These are phyloP conservation scores for Cyclura pinguis DNA, from an alignment of 2,797 vertebrate species.

Conservation along the genomic window DNA sequence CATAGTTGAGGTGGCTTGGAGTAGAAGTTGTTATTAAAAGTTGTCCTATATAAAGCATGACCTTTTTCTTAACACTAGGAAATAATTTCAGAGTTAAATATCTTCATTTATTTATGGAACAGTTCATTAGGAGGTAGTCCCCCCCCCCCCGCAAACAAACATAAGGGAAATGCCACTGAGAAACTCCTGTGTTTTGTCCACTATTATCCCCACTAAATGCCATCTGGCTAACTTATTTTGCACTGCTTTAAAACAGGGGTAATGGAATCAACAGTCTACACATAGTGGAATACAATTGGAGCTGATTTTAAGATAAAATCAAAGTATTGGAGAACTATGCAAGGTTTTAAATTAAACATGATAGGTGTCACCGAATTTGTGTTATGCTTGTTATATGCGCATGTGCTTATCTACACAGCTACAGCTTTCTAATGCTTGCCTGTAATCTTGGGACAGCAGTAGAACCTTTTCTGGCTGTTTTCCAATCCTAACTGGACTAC, in stretches of 20 bases:
- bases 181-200: constrained; percentile 6
- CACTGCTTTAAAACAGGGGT: constrained; percentile 53
- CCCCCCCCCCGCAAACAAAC: not conserved
- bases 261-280: constrained; percentile 40
- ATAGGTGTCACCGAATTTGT: constrained; percentile 9
- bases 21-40: constrained; percentile 47
- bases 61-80: constrained; percentile 37
- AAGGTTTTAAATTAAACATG: constrained; percentile 11
- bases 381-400: not conserved
- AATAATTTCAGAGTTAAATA: constrained; percentile 36
- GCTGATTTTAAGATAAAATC: constrained; percentile 3
- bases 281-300: constrained; percentile 15
- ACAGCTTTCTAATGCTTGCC: not conserved
- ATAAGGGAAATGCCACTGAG: not conserved
- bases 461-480: constrained; percentile 21
- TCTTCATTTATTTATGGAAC: not conserved
- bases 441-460: not conserved
- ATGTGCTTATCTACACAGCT: not conserved
- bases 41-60: constrained; percentile 51
- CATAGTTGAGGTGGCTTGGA: constrained; percentile 48
- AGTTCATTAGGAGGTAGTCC: not conserved
- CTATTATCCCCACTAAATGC: constrained; percentile 51
- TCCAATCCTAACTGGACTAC: constrained; percentile 17
- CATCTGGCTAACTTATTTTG: constrained; percentile 56
- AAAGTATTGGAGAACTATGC: constrained; percentile 24